These are phyloP conservation scores for Lucilia sericata DNA, from an alignment of 1,140 invertebrate genomes.

Conservation along the genomic window DNA sequence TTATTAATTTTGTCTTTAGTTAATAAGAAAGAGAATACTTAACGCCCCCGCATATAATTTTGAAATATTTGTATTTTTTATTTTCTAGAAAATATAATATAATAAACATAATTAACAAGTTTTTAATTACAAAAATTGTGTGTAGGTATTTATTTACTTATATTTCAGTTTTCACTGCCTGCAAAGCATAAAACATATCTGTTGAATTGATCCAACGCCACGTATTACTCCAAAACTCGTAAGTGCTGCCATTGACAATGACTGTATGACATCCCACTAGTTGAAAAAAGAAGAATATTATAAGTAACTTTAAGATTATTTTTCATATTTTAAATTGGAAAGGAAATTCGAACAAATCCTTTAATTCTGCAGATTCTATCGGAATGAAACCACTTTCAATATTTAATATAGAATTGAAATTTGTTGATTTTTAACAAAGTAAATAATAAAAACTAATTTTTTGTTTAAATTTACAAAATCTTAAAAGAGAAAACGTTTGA, in stretches of 20 bases:
- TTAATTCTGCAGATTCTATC: too few species aligned
- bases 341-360: too few species aligned
- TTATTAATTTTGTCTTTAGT: constrained; percentile 3
- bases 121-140: not conserved
- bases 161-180: constrained; percentile 73
- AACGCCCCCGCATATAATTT: not conserved
- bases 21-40: not conserved
- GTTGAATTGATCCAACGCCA: constrained; percentile 79
- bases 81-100: constrained; percentile 24
- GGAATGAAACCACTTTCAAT: too few species aligned
- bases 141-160: not conserved
- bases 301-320: not conserved
- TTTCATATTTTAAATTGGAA: too few species aligned
- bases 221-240: constrained; percentile 75
- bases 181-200: constrained; percentile 79
- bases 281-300: constrained; percentile 51
- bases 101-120: not conserved
- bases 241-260: constrained; percentile 79
- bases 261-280: constrained; percentile 75
- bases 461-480: too few species aligned
- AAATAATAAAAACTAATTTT: too few species aligned
- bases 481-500: too few species aligned
- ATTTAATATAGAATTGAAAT: too few species aligned
- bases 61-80: constrained; percentile 15
- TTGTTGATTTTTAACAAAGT: too few species aligned